Conservation (phyloP, 2,797 vertebrate species). For the Muraenolepis orangiensis region DNA sequence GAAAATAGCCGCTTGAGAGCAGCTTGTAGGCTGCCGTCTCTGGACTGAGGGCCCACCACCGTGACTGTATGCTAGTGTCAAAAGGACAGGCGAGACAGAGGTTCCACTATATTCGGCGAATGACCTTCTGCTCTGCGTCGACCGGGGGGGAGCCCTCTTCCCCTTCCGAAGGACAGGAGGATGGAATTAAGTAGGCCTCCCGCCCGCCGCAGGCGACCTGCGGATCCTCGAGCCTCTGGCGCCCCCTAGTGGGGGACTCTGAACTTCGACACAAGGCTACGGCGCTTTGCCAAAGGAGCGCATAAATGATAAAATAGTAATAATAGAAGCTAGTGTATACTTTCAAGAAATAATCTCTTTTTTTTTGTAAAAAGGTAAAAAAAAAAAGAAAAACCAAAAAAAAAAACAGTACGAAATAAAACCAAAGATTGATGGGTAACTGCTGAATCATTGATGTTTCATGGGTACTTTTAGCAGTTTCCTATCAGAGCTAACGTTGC, state of each 20-base stretch:
- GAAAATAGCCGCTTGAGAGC: conserved; percentile 52
- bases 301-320: conserved; percentile 35
- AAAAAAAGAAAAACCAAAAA: conserved; percentile 31
- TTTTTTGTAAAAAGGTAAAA: conserved; percentile 39
- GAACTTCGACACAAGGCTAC: conserved; percentile 36
- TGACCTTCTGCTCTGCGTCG: conserved; percentile 65
- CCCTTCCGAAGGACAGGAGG: conserved; percentile 29
- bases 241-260: conserved; percentile 65
- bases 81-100: conserved; percentile 56
- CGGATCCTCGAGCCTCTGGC: conserved; percentile 54
- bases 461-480: conserved; percentile 60
- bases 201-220: conserved; percentile 49
- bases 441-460: conserved; percentile 55
- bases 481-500: conserved; percentile 59
- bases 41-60: conserved; percentile 6
- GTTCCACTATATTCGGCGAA: conserved; percentile 50
- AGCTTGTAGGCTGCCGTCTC: conserved; percentile 26
- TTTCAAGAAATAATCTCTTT: conserved; percentile 35
- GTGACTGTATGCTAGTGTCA: neutral
- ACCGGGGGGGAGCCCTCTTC: conserved; percentile 37
- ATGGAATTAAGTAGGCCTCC: conserved; percentile 21
- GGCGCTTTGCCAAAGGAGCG: conserved; percentile 27
- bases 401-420: conserved; percentile 30
- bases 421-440: conserved; percentile 68
- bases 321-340: conserved; percentile 22